Conservation (phyloP, 1,140 invertebrate species). For the Drosophila chauvacae region DNA sequence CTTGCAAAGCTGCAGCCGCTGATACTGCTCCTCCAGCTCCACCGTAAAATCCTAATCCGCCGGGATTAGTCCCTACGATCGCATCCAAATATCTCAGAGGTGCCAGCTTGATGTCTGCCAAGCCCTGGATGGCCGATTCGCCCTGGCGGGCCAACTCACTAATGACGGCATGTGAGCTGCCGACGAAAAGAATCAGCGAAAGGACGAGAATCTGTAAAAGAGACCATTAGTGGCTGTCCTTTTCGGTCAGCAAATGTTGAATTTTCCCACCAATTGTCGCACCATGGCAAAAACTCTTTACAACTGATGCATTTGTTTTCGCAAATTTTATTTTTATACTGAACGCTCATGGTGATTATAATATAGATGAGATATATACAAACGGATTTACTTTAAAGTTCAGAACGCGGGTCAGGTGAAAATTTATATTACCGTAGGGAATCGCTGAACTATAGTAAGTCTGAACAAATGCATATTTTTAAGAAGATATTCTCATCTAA, state of each 20-base stretch:
- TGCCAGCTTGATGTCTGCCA: conserved; percentile 33
- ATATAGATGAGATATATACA: conserved; percentile 31
- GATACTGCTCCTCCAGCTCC: conserved; percentile 4
- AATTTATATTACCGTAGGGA: conserved; percentile 6
- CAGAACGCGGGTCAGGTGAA: conserved; percentile 10
- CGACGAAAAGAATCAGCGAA: conserved; percentile 24
- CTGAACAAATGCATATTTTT: not conserved
- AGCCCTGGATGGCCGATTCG: conserved; percentile 14
- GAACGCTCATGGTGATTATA: conserved; percentile 19
- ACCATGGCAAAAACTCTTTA: conserved; percentile 12
- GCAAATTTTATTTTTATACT: conserved; percentile 49
- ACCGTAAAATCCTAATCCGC: conserved; percentile 10
- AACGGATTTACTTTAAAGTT: conserved; percentile 15
- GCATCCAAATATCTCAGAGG: conserved; percentile 32
- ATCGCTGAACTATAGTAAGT: conserved; percentile 6
- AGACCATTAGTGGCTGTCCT: not conserved
- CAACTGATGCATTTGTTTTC: conserved; percentile 25
- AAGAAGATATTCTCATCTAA: not conserved
- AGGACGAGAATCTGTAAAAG: conserved; percentile 34
- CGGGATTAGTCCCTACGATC: conserved; percentile 19
- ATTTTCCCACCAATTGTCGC: conserved; percentile 28
- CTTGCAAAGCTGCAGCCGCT: conserved; percentile 8
- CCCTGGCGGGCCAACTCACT: conserved; percentile 24
- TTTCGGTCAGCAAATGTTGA: too few relatives aligned
- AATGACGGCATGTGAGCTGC: conserved; percentile 26